These are phyloP conservation scores for Pterocles orientalis DNA, from an alignment of 2,113 vertebrate species.

Conservation along the genomic window DNA sequence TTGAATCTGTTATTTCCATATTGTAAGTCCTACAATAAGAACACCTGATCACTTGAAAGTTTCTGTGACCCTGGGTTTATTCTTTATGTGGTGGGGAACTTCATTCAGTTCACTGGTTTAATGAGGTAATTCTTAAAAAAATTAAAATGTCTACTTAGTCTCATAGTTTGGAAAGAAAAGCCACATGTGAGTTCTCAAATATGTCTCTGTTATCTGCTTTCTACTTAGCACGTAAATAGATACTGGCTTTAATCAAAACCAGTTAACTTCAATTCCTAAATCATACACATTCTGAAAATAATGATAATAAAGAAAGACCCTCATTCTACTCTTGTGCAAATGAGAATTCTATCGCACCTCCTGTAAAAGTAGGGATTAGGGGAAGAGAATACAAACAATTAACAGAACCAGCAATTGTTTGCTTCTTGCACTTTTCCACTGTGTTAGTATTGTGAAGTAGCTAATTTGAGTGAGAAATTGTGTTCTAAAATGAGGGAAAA, in stretches of 20 bases:
- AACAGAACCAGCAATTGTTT: background rate
- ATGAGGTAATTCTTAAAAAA: background rate
- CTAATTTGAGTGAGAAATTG: background rate
- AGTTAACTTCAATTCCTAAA: background rate
- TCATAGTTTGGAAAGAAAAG: background rate
- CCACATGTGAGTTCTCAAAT: background rate
- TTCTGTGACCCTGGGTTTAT: background rate
- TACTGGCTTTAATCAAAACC: background rate
- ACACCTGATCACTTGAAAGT: background rate
- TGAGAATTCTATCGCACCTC: background rate
- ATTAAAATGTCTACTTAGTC: background rate
- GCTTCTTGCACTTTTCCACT: background rate
- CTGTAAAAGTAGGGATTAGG: background rate
- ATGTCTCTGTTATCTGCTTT: background rate
- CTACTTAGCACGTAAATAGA: background rate
- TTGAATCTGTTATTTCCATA: background rate
- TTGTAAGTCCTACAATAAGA: background rate
- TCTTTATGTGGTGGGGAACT: background rate
- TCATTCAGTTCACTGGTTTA: background rate
- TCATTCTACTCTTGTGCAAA: background rate
- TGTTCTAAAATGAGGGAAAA: background rate
- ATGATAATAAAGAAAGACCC: background rate
- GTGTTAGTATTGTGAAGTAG: background rate
- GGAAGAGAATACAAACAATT: background rate
- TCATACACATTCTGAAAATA: background rate